Percentiles rank a stretch among this genome's conserved stretches.
Conservation (phyloP, 2,113 vertebrate species). For the Coreoperca whiteheadi region DNA sequence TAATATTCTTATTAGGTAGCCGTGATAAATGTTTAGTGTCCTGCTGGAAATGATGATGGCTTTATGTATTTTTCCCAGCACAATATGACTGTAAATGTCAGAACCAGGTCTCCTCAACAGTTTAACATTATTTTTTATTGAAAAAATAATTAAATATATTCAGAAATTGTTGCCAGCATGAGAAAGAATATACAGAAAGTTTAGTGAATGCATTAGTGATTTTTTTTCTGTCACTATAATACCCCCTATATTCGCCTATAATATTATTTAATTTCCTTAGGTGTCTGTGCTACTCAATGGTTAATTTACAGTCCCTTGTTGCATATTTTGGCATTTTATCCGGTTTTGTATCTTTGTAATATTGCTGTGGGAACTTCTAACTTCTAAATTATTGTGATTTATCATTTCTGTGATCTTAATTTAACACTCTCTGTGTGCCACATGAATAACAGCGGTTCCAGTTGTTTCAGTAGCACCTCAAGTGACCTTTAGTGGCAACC, state of each 20-base stretch:
- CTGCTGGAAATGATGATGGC: not conserved
- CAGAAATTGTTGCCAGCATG: not conserved
- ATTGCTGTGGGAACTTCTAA: not conserved
- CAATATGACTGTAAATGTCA: not conserved
- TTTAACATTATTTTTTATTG: not conserved
- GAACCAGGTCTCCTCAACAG: not conserved
- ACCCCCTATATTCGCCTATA: not conserved
- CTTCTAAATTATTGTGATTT: not conserved
- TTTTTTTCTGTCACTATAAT: not conserved
- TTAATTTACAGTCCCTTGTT: not conserved
- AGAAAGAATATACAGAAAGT: not conserved
- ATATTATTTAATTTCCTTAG: not conserved
- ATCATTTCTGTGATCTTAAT: constrained; percentile 1
- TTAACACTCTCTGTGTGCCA: not conserved
- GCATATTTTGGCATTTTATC: not conserved
- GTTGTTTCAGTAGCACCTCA: constrained; percentile 56
- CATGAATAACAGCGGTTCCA: constrained; percentile 38
- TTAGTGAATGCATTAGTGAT: not conserved
- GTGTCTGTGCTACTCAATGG: not conserved
- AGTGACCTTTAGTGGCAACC: constrained; percentile 62
- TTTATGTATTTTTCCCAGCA: not conserved
- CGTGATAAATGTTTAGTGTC: not conserved
- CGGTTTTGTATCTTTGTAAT: not conserved
- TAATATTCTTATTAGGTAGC: not conserved
- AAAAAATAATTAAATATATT: not conserved